phyloP scores from a whole-genome alignment of 2,113 vertebrate species.

The Elaphurus davidianus region DNA sequence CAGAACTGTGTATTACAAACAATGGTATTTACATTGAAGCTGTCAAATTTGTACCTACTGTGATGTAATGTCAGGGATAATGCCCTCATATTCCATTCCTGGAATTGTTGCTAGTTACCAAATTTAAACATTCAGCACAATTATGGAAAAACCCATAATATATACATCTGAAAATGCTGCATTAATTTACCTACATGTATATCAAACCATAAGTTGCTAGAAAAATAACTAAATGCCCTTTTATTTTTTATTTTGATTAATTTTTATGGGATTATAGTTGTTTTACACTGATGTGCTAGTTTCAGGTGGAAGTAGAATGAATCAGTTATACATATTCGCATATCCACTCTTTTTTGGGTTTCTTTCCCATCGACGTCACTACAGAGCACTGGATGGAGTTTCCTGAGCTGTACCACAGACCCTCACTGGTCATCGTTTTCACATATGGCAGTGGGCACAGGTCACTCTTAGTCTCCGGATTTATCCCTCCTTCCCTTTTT shows the following conservation, averaged over 20 bases:
- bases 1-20: neutral
- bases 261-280: neutral
- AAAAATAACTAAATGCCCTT: neutral
- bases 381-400: neutral
- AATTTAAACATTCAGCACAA: neutral
- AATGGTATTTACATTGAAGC: neutral
- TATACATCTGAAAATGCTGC: neutral
- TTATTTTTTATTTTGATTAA: neutral
- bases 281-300: neutral
- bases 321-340: accelerated
- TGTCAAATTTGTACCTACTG: neutral
- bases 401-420: neutral
- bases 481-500: neutral
- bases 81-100: neutral
- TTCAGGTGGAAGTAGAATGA: neutral
- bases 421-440: accelerated
- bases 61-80: neutral
- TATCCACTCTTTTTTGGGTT: neutral
- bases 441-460: neutral
- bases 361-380: accelerated
- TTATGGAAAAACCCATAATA: neutral
- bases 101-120: neutral
- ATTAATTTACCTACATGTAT: neutral
- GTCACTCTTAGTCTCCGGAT: neutral
- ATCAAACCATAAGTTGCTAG: neutral